phyloP scores from a whole-genome alignment of 2,888 invertebrate genomes.

The Malachius bipustulatus region DNA sequence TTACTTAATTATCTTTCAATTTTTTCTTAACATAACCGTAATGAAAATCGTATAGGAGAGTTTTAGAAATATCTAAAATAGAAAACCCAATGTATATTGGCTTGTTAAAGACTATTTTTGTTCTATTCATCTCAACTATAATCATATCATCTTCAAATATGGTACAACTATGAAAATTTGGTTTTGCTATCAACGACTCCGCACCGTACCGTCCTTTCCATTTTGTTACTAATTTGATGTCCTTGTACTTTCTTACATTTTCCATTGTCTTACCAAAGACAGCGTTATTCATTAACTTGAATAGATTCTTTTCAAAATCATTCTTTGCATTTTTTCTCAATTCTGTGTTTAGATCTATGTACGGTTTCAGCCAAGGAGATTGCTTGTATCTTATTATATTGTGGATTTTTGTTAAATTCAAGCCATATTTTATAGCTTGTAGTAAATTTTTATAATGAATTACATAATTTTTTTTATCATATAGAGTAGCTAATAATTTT shows the following conservation, averaged over 20 bases:
- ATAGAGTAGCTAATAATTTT: slow-evolving; percentile 10
- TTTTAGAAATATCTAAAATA: slow-evolving; percentile 21
- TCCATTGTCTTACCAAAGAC: slow-evolving; percentile 18
- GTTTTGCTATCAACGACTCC: slow-evolving; percentile 13
- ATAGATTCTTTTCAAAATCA: slow-evolving; percentile 17
- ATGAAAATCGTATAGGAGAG: slow-evolving; percentile 19
- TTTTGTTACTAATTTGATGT: slow-evolving; percentile 14
- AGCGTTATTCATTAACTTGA: slow-evolving; percentile 17
- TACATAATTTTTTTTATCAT: slow-evolving; percentile 8
- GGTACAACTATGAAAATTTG: slow-evolving; percentile 17
- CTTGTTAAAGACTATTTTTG: slow-evolving; percentile 18
- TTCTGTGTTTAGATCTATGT: slow-evolving; percentile 16
- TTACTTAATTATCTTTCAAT: too few species aligned
- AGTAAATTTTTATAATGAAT: slow-evolving; percentile 5
- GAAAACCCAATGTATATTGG: slow-evolving; percentile 19
- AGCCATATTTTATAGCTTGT: slow-evolving; percentile 5
- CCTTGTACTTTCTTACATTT: slow-evolving; percentile 17
- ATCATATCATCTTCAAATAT: slow-evolving; percentile 15
- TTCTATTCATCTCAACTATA: slow-evolving; percentile 15
- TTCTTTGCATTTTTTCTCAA: slow-evolving; percentile 12
- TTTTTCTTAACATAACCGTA: too few species aligned
- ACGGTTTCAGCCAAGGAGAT: slow-evolving; percentile 16
- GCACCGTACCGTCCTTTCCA: slow-evolving; percentile 14
- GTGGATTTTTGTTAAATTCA: slow-evolving; percentile 6
- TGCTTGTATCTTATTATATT: background rate